Percentiles rank a stretch among this genome's conserved stretches.
phyloP scores from a whole-genome alignment of 2,888 invertebrate species.

The Lissonota sp. region DNA sequence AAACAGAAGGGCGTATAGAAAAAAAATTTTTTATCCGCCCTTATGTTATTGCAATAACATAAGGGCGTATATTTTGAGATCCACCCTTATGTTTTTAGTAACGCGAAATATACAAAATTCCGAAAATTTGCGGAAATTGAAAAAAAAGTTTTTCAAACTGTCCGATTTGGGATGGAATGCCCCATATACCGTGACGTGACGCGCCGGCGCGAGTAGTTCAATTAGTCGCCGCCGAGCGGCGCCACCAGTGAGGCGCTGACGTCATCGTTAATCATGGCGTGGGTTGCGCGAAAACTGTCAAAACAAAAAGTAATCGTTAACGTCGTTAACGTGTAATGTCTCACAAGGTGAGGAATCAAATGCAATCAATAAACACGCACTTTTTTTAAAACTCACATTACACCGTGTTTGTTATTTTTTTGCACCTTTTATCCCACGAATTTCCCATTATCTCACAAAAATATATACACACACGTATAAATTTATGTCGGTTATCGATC shows the following conservation, averaged over 20 bases:
- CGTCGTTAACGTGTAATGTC: constrained; percentile 48
- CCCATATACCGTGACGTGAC: neutral
- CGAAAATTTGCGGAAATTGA: too few relatives aligned
- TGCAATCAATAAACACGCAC: constrained; percentile 41
- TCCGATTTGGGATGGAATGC: too few relatives aligned
- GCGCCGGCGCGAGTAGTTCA: constrained; percentile 15
- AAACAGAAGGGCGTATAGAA: too few relatives aligned
- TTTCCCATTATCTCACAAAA: too few relatives aligned
- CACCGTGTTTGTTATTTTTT: constrained; percentile 23
- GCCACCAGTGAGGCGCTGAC: neutral
- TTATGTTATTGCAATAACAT: too few relatives aligned
- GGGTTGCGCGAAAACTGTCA: constrained; percentile 48
- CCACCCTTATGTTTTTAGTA: too few relatives aligned
- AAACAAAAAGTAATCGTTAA: constrained; percentile 55
- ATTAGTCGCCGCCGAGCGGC: neutral
- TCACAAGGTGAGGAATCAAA: constrained; percentile 45
- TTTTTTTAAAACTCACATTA: constrained; percentile 21
- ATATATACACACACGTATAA: too few relatives aligned
- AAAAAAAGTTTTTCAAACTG: too few relatives aligned
- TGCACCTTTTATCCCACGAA: constrained; percentile 21
- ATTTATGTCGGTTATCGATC: constrained; percentile 40
- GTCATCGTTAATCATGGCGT: constrained; percentile 33
- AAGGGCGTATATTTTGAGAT: too few relatives aligned
- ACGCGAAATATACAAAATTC: too few relatives aligned
- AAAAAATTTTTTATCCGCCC: too few relatives aligned